Conservation (phyloP, 2,797 vertebrate genomes). For the Myotis myotis region DNA sequence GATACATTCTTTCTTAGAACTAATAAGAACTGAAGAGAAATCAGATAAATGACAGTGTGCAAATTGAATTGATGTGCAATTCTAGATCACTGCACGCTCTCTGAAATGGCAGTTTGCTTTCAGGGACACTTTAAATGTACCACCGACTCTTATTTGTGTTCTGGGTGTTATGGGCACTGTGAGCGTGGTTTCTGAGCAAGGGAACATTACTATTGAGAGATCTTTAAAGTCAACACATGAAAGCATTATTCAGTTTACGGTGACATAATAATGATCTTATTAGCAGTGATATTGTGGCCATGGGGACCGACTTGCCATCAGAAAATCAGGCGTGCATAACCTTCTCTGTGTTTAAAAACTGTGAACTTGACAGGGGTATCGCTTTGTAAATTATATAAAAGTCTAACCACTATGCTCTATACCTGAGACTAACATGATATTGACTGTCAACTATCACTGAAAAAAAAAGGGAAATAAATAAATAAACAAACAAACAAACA, state of each 20-base stretch:
- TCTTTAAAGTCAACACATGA: neutral
- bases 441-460: neutral
- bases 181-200: neutral
- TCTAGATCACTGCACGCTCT: neutral
- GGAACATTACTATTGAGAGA: neutral
- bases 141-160: neutral
- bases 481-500: neutral
- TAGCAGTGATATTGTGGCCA: neutral
- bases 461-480: neutral
- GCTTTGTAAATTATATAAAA: neutral
- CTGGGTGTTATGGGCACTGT: neutral
- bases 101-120: neutral
- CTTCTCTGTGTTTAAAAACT: slow-evolving; percentile 11
- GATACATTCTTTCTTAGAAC: neutral
- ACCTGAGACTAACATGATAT: neutral
- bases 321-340: neutral
- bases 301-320: neutral
- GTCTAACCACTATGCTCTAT: neutral
- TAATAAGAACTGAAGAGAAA: neutral
- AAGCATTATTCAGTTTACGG: neutral
- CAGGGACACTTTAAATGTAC: neutral
- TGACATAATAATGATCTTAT: neutral
- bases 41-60: neutral
- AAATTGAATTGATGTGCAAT: neutral
- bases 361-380: neutral